Evolutionary conservation across 2,113 vertebrate genomes (phyloP), one percentile per base, ranked within the genome.

Genomic region (Narcine bancroftii): DNA sequence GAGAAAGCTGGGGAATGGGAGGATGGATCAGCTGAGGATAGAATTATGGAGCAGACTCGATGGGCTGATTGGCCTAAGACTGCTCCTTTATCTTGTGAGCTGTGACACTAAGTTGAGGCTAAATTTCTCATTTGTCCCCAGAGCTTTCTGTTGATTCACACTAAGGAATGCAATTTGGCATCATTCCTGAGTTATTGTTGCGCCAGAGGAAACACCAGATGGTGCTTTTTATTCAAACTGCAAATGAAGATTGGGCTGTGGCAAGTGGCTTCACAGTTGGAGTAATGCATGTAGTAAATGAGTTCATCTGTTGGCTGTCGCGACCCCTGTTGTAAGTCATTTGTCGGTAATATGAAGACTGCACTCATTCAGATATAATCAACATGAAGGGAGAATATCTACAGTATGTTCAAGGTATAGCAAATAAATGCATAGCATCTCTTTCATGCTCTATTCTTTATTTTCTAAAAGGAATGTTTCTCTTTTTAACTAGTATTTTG

Each of bases 181-280:
- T 69, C 89, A 47, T 21, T 89, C 33, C 85, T 65, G n/a, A 60
- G 53, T 87, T 89, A n/a, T 42, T 24, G 4, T 89, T 24, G n/a
- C 50, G 24, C 21, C n/a, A 42, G 56, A 65, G 15, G 65, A 60
- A 89, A 63, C 85, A 65, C n/a, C 85, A 89, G 56, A 65, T 65
- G 85, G 56, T 89, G 56, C 17, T 50, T 89, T 63, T 87, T 63
- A 63, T 36, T 65, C 56, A n/a, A 42, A n/a, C 85, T 89, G 85
- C 39, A 7, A 89, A 89, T 24, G n/a, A n/a, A 89, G 85, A 89
- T 89, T 17, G 60, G 60, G 39, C 9, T 45, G 7, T 69, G 33
- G 89, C 42, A 69, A 69, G 63, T 29, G 39, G 26, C 89, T 45
- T 47, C 63, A 29, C 60, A 63, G 19, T 66, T 63, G 50, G 87